phyloP scores from a whole-genome alignment of 1,140 invertebrate genomes.

The Ips nitidus region DNA sequence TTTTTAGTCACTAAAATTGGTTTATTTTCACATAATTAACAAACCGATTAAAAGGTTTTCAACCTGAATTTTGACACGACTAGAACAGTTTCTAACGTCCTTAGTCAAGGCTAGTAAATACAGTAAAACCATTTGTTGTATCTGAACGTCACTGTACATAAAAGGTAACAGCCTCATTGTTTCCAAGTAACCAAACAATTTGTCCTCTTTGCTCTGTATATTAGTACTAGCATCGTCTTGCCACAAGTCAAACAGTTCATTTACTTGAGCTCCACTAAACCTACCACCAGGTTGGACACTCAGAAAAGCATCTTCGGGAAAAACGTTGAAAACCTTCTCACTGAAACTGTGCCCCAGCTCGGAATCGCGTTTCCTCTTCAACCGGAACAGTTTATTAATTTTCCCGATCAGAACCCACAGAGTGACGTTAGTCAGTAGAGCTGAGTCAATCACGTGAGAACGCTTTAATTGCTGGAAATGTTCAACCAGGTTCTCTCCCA shows the following conservation, averaged over 20 bases:
- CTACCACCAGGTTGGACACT: not conserved
- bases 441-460: constrained; percentile 33
- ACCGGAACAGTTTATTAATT: constrained; percentile 39
- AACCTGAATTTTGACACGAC: constrained; percentile 12
- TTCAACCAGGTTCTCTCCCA: constrained; percentile 34
- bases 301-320: constrained; percentile 30
- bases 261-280: constrained; percentile 3
- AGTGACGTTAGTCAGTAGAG: constrained; percentile 32
- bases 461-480: constrained; percentile 13
- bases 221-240: not conserved
- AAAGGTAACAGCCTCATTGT: constrained; percentile 36
- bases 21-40: too few relatives aligned
- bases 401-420: constrained; percentile 36
- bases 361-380: constrained; percentile 39
- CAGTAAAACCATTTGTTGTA: constrained; percentile 38
- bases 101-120: constrained; percentile 39
- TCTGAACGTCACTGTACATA: constrained; percentile 30
- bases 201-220: constrained; percentile 30
- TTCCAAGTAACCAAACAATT: constrained; percentile 30
- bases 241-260: not conserved
- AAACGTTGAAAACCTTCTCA: constrained; percentile 28
- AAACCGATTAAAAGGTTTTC: constrained; percentile 40
- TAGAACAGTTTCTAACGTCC: constrained; percentile 34
- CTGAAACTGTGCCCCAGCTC: not conserved
- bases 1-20: too few relatives aligned